Evolutionary conservation across 2,888 invertebrate species (phyloP).

Genomic region (Autographa gamma): DNA sequence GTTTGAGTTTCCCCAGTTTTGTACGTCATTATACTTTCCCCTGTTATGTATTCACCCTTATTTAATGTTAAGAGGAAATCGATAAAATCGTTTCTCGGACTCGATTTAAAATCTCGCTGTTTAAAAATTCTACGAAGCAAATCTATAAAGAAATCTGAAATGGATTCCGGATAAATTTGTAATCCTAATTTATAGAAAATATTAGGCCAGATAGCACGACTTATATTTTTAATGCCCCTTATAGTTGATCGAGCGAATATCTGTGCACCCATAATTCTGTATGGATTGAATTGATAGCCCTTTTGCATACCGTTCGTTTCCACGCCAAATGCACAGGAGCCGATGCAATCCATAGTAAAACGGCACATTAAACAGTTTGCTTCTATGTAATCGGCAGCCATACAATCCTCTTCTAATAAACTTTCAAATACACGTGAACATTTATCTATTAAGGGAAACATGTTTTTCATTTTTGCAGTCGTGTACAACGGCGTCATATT

Average conservation of each 20-base stretch:
- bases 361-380: constrained; percentile 13
- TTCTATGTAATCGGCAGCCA: constrained; percentile 8
- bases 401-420: constrained; percentile 10
- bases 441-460: constrained; percentile 57
- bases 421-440: constrained; percentile 28
- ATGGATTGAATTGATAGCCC: constrained; percentile 17
- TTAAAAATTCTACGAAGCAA: constrained; percentile 14
- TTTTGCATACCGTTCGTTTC: constrained; percentile 28
- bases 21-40: constrained; percentile 37
- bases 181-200: constrained; percentile 40
- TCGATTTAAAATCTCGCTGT: constrained; percentile 18
- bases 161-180: constrained; percentile 14
- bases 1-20: constrained; percentile 44
- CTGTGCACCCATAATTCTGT: constrained; percentile 18
- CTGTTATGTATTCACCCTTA: constrained; percentile 36
- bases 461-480: constrained; percentile 46
- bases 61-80: constrained; percentile 45
- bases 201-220: constrained; percentile 33
- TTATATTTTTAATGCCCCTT: constrained; percentile 22
- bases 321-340: constrained; percentile 28
- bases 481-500: constrained; percentile 54
- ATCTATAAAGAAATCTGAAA: constrained; percentile 10
- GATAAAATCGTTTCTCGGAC: constrained; percentile 50
- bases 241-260: constrained; percentile 22
- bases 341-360: constrained; percentile 16